Evolutionary conservation across 2,113 vertebrate species (phyloP).

Genomic region (Channa argus): DNA sequence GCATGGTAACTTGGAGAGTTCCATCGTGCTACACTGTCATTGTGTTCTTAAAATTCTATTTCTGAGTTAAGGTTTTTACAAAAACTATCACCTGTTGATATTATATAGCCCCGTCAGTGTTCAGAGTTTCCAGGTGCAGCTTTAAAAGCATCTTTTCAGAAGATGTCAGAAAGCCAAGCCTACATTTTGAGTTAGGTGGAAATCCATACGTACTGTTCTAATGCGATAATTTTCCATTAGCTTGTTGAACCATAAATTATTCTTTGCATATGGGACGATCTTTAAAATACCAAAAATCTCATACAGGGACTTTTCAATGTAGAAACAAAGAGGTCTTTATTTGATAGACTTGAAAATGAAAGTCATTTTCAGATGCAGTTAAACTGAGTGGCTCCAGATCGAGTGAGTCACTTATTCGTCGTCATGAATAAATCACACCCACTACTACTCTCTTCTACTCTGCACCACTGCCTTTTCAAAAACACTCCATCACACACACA

Average conservation of each 20-base stretch:
- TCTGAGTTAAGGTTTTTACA: too few species aligned
- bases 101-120: too few species aligned
- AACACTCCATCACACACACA: slow-evolving; percentile 11
- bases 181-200: background rate
- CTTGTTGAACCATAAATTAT: background rate
- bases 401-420: slow-evolving; percentile 62
- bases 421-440: slow-evolving; percentile 73
- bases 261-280: background rate
- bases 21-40: too few species aligned
- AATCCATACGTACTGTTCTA: background rate
- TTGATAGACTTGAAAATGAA: slow-evolving; percentile 14
- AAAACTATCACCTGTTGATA: too few species aligned
- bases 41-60: too few species aligned
- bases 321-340: background rate
- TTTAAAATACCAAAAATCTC: slow-evolving; percentile 3
- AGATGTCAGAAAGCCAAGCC: background rate
- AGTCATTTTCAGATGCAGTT: slow-evolving; percentile 24
- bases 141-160: background rate
- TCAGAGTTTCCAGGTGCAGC: background rate
- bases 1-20: too few species aligned
- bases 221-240: too few species aligned
- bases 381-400: slow-evolving; percentile 51
- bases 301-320: slow-evolving; percentile 1
- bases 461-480: slow-evolving; percentile 48
- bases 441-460: slow-evolving; percentile 49